Percentiles rank a stretch among this genome's conserved stretches.
Conservation (phyloP, 2,888 invertebrate genomes). For the Himalopsyche kuldschensis region DNA sequence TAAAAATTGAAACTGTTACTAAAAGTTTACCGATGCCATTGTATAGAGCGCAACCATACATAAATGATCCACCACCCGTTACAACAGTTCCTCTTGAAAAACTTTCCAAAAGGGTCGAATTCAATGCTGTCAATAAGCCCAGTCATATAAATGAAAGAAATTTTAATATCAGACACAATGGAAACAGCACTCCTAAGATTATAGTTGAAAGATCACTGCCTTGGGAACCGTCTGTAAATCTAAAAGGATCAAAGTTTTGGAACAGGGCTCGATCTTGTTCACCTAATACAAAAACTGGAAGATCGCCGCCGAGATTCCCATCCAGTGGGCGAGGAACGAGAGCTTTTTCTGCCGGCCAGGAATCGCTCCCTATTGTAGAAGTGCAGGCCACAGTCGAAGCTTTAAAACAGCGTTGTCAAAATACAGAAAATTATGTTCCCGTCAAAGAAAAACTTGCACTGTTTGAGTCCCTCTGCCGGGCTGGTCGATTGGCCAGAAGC, state of each 20-base stretch:
- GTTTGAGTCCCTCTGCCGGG: slow-evolving; percentile 69
- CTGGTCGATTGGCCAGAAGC: slow-evolving; percentile 64
- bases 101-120: slow-evolving; percentile 20
- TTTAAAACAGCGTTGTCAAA: slow-evolving; percentile 58
- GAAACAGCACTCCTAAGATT: slow-evolving; percentile 15
- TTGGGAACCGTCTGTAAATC: not conserved
- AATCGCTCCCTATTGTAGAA: not conserved
- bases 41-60: slow-evolving; percentile 30
- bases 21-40: slow-evolving; percentile 12
- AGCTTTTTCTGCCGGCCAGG: slow-evolving; percentile 33
- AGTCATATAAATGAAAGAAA: not conserved
- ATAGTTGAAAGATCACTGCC: slow-evolving; percentile 7
- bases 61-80: not conserved
- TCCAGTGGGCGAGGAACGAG: slow-evolving; percentile 20
- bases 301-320: slow-evolving; percentile 40
- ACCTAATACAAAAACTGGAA: slow-evolving; percentile 44
- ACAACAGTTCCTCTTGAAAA: slow-evolving; percentile 1
- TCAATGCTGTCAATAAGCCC: not conserved
- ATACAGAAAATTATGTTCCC: slow-evolving; percentile 67
- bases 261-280: slow-evolving; percentile 54
- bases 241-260: slow-evolving; percentile 23
- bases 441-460: slow-evolving; percentile 70
- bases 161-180: not conserved
- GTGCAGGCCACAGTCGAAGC: slow-evolving; percentile 48
- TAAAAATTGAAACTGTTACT: not conserved